Conservation (phyloP, 2,113 vertebrate genomes). For the Myxocyprinus asiaticus region DNA sequence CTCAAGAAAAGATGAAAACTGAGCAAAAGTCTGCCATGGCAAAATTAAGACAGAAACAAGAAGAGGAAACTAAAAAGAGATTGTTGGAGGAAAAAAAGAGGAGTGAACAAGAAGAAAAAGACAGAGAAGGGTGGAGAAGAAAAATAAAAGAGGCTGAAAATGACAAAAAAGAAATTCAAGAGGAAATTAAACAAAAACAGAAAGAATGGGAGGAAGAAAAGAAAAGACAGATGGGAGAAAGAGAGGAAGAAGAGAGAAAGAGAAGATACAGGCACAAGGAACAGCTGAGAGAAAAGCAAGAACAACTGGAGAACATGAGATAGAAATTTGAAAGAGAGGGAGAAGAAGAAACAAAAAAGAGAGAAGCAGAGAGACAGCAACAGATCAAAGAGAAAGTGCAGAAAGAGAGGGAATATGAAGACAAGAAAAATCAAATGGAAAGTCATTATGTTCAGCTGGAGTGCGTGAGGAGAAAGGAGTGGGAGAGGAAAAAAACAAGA, state of each 20-base stretch:
- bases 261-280: neutral
- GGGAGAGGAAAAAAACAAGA: neutral
- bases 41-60: neutral
- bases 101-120: neutral
- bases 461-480: neutral
- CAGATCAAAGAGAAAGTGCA: too few relatives aligned
- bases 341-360: too few relatives aligned
- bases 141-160: neutral
- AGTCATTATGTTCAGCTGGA: too few relatives aligned
- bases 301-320: too few relatives aligned
- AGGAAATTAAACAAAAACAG: too few relatives aligned
- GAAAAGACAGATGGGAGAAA: neutral
- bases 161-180: too few relatives aligned
- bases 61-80: constrained; percentile 14
- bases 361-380: too few relatives aligned
- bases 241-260: neutral
- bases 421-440: too few relatives aligned
- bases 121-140: constrained; percentile 2
- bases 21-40: neutral
- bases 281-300: too few relatives aligned
- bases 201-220: too few relatives aligned
- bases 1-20: neutral
- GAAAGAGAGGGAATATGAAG: too few relatives aligned
- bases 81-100: neutral
- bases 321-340: too few relatives aligned